These are phyloP conservation scores for Hirtodrosophila duncani DNA, from an alignment of 2,888 invertebrate genomes.

Conservation along the genomic window DNA sequence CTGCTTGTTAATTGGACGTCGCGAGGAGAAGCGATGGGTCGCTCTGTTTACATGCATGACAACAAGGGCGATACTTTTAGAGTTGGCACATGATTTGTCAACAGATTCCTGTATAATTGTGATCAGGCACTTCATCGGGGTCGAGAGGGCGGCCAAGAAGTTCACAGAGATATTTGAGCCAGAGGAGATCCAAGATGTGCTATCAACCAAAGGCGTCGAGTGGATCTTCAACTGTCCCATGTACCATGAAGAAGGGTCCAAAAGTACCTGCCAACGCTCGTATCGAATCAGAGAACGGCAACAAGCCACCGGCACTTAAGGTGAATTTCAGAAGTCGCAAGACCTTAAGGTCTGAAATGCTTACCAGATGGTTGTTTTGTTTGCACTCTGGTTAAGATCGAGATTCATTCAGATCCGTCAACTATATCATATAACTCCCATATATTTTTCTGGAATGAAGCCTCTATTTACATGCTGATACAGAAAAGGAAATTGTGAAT, in stretches of 20 bases:
- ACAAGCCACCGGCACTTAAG: too few relatives aligned
- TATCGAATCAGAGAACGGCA: too few relatives aligned
- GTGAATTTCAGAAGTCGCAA: too few relatives aligned
- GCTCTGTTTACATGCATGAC: conserved; percentile 8
- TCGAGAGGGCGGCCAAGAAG: not conserved
- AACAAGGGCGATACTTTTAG: conserved; percentile 1
- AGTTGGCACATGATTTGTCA: not conserved
- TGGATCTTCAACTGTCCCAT: conserved; percentile 5
- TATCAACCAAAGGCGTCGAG: not conserved
- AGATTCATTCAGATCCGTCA: too few relatives aligned
- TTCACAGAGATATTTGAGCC: conserved; percentile 5
- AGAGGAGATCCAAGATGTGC: not conserved
- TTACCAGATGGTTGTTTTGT: too few relatives aligned
- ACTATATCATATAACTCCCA: too few relatives aligned
- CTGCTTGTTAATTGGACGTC: conserved; percentile 2
- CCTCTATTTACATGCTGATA: too few relatives aligned
- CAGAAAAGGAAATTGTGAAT: too few relatives aligned
- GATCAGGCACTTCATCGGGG: not conserved
- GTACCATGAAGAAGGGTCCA: not conserved
- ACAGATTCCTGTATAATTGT: conserved; percentile 3
- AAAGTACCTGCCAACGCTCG: too few relatives aligned
- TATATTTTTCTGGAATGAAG: too few relatives aligned
- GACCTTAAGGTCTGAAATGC: too few relatives aligned
- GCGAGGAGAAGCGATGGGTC: conserved; percentile 6
- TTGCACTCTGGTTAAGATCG: too few relatives aligned